These are phyloP conservation scores for Alauda arvensis DNA, from an alignment of 2,797 vertebrate species.

Conservation along the genomic window DNA sequence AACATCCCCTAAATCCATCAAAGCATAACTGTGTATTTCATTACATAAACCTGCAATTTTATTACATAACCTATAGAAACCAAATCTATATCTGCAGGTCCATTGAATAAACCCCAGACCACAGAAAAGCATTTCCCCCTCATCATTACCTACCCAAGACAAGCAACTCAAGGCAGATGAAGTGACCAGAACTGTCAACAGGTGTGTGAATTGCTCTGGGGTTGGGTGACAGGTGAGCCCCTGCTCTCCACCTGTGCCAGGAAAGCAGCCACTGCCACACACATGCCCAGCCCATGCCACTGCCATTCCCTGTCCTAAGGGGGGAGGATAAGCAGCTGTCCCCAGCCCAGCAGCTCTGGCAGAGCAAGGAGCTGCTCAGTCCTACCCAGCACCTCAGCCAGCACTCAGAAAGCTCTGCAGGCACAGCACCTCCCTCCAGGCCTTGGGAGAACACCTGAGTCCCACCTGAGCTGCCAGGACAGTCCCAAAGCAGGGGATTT, in stretches of 20 bases:
- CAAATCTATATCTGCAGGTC: not conserved
- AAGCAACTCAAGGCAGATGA: not conserved
- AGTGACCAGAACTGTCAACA: not conserved
- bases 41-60: constrained; percentile 31
- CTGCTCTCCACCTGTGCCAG: not conserved
- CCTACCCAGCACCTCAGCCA: not conserved
- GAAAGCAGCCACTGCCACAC: not conserved
- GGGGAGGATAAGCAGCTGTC: not conserved
- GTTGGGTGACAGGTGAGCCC: not conserved
- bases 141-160: not conserved
- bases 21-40: constrained; percentile 6
- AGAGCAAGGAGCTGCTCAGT: not conserved
- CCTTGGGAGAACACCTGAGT: not conserved
- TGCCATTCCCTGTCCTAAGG: not conserved
- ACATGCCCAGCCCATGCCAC: not conserved
- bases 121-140: not conserved
- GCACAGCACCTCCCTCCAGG: not conserved
- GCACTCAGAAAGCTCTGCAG: not conserved
- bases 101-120: constrained; percentile 22
- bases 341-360: not conserved
- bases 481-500: not conserved
- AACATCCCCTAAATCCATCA: constrained; percentile 2
- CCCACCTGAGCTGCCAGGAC: not conserved
- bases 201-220: rapidly evolving
- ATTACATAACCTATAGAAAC: constrained; percentile 2